Percentiles rank a stretch among this genome's conserved stretches.
These are phyloP conservation scores for Cygnus atratus DNA, from an alignment of 2,113 vertebrate genomes.

Conservation along the genomic window DNA sequence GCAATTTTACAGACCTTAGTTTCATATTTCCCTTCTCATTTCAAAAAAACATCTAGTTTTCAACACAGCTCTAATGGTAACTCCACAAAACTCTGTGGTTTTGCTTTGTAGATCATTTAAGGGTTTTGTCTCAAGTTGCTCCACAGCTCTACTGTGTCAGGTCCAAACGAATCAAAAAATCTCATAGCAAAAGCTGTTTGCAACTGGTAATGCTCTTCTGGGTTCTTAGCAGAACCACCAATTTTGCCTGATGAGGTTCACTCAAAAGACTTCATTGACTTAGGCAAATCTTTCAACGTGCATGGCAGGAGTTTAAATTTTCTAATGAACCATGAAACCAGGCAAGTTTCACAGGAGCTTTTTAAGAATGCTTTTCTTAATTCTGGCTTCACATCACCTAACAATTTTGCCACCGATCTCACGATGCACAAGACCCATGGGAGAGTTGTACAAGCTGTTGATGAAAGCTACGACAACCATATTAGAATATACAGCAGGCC, in stretches of 20 bases:
- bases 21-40: slow-evolving; percentile 9
- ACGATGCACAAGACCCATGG: background rate
- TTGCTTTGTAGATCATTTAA: slow-evolving; percentile 52
- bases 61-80: slow-evolving; percentile 55
- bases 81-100: slow-evolving; percentile 50
- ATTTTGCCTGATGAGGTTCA: slow-evolving; percentile 48
- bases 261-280: slow-evolving; percentile 14
- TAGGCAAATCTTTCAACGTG: slow-evolving; percentile 48
- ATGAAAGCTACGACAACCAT: slow-evolving; percentile 9
- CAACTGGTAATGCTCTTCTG: slow-evolving; percentile 10
- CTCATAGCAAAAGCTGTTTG: slow-evolving; percentile 34
- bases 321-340: slow-evolving; percentile 56
- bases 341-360: slow-evolving; percentile 8
- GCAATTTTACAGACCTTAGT: slow-evolving; percentile 15
- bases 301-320: slow-evolving; percentile 40
- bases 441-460: background rate
- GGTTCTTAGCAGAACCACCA: slow-evolving; percentile 43
- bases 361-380: slow-evolving; percentile 4
- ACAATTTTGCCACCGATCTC: background rate
- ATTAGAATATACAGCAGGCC: background rate
- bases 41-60: slow-evolving; percentile 41
- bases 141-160: slow-evolving; percentile 27
- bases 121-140: slow-evolving; percentile 41
- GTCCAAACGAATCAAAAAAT: slow-evolving; percentile 47
- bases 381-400: slow-evolving; percentile 6